A percentile compares a stretch with the other conserved stretches of the same genome.
These are phyloP conservation scores for Casuarius casuarius DNA, from an alignment of 2,113 vertebrate genomes.

Conservation along the genomic window DNA sequence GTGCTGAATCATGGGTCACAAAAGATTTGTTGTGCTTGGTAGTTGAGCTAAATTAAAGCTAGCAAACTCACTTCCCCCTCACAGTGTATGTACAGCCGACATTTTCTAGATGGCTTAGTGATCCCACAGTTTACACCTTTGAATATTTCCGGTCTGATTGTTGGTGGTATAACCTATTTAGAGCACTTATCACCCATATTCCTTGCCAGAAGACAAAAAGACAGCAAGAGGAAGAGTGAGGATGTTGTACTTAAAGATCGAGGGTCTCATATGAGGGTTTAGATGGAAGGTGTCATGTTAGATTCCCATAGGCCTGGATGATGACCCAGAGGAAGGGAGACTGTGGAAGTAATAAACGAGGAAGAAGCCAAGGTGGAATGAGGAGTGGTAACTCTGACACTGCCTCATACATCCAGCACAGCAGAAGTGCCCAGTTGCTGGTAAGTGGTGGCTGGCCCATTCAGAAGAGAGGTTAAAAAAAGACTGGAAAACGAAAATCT, in stretches of 20 bases:
- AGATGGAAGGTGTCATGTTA: background rate
- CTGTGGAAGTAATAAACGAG: background rate
- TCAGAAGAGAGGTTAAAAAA: background rate
- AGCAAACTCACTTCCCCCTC: background rate
- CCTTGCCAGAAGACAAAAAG: background rate
- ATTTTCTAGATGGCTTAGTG: background rate
- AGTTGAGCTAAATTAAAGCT: background rate
- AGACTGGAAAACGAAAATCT: background rate
- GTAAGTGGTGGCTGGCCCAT: accelerated
- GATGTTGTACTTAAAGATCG: background rate
- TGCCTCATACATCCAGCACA: background rate
- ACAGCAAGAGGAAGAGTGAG: background rate
- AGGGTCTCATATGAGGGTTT: background rate
- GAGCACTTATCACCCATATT: background rate
- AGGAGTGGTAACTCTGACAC: background rate
- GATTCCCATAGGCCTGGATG: background rate
- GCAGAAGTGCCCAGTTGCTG: background rate
- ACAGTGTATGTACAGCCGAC: background rate
- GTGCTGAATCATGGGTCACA: background rate
- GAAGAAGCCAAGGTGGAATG: background rate
- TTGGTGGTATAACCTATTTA: background rate
- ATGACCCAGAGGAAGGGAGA: background rate
- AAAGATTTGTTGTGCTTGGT: background rate
- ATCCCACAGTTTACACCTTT: background rate
- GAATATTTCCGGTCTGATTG: background rate